These are phyloP conservation scores for Sebastes wilsoni DNA, from an alignment of 2,797 vertebrate genomes.

Conservation along the genomic window DNA sequence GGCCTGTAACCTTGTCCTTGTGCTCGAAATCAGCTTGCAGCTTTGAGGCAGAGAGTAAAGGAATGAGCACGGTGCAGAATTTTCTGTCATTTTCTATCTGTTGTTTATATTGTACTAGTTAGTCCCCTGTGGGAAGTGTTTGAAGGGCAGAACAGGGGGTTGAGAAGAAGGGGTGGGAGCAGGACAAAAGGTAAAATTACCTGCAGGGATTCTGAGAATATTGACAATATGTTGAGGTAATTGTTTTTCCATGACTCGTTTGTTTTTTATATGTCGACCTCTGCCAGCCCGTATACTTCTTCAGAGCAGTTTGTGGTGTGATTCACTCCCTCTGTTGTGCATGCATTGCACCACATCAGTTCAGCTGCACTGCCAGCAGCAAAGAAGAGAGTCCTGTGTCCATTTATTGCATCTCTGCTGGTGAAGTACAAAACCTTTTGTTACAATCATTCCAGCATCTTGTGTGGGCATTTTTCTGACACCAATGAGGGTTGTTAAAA, in stretches of 20 bases:
- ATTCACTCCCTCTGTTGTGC: slow-evolving; percentile 28
- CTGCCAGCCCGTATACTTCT: background rate
- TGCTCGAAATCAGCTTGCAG: slow-evolving; percentile 55
- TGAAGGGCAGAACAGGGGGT: slow-evolving; percentile 16
- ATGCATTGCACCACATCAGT: slow-evolving; percentile 31
- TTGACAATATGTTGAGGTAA: slow-evolving; percentile 41
- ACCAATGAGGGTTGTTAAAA: slow-evolving; percentile 36
- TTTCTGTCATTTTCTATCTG: slow-evolving; percentile 29
- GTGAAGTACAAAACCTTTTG: slow-evolving; percentile 10
- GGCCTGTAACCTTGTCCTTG: slow-evolving; percentile 69
- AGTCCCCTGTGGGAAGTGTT: slow-evolving; percentile 19
- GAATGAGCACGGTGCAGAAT: slow-evolving; percentile 16
- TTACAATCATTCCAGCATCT: slow-evolving; percentile 35
- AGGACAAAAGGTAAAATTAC: slow-evolving; percentile 16
- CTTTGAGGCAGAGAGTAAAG: slow-evolving; percentile 39
- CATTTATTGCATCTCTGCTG: slow-evolving; percentile 26
- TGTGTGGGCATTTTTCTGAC: slow-evolving; percentile 12
- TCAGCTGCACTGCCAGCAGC: slow-evolving; percentile 34
- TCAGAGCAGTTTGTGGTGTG: slow-evolving; percentile 7
- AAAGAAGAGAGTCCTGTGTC: slow-evolving; percentile 10
- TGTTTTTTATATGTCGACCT: background rate
- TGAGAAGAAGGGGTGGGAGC: background rate
- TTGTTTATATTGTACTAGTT: slow-evolving; percentile 39
- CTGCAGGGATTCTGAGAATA: slow-evolving; percentile 25
- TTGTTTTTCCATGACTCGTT: slow-evolving; percentile 15